Evolutionary conservation across 2,797 vertebrate species (phyloP), one percentile per base, ranked within the genome.

Genomic region (Mormyrus hasselquistii): DNA sequence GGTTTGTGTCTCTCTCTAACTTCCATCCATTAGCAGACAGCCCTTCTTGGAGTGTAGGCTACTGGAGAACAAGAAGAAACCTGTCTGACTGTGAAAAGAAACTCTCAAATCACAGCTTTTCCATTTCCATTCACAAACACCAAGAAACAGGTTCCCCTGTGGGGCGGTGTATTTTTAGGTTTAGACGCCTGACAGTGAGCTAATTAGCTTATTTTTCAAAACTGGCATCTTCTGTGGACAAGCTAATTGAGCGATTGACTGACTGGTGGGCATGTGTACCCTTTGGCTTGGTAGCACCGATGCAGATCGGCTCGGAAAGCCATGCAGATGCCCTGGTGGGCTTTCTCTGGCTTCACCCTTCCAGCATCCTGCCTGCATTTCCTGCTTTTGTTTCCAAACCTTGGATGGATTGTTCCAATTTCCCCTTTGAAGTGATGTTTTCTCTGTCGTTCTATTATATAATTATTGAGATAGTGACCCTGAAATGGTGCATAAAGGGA

Each of bases 181-280:
- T 25, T 47, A 52, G 79, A 22, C 50, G 44, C 12, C 76, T 88
- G 85, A 55, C 49, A 62, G 62, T n/a, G 14, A 5, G 47, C 65
- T 92, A 91, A 92, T 92, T 90, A 91, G 52, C 53, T 83, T 86
- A 62, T 85, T 89, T 88, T 91, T 89, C 89, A 88, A 89, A 92
- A 69, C 53, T 25, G 14, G 22, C 14, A 87, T 88, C 87, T 79
- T 25, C 62, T 69, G 47, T 52, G 65, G 79, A 69, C 79, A 79
- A 52, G 38, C 87, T 91, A 89, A 91, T 91, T 89, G 82, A 55
- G 22, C 89, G 47, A 87, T 41, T 90, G 50, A 69, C 89, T 87
- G 57, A 89, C 65, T 90, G 83, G 84, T 85, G 88, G 86, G 69
- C 86, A 87, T 84, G 87, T 19, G 16, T n/a, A 8, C 73, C 29